phyloP scores from a whole-genome alignment of 2,888 invertebrate species.

The Drosophila rellima region DNA sequence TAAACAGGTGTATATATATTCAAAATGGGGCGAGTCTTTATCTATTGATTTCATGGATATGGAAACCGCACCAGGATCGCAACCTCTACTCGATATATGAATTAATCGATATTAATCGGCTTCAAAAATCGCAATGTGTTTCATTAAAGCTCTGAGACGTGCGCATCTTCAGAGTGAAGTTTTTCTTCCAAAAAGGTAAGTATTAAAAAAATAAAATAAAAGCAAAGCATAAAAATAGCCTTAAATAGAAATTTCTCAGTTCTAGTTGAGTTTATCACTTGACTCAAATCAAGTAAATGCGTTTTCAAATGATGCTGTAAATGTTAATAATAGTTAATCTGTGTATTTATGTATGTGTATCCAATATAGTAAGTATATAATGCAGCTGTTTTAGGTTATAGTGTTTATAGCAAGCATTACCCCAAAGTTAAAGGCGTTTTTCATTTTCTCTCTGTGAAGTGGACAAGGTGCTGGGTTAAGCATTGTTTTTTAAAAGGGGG shows the following conservation, averaged over 20 bases:
- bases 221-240: conserved; percentile 39
- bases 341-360: conserved; percentile 1
- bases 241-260: conserved; percentile 22
- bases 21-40: conserved; percentile 45
- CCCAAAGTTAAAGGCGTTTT: conserved; percentile 2
- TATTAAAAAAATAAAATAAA: conserved; percentile 4
- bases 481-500: background rate
- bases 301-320: conserved; percentile 28
- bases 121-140: conserved; percentile 15
- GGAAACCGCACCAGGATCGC: conserved; percentile 14
- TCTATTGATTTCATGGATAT: conserved; percentile 14
- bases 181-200: background rate
- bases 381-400: conserved; percentile 10
- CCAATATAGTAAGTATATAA: conserved; percentile 4
- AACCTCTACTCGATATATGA: conserved; percentile 12
- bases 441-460: background rate
- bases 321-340: conserved; percentile 2
- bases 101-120: conserved; percentile 42
- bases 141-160: conserved; percentile 43
- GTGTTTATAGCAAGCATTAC: background rate
- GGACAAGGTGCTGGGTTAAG: conserved; percentile 10
- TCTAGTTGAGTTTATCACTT: conserved; percentile 35
- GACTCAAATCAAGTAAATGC: conserved; percentile 71
- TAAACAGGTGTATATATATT: conserved; percentile 25
- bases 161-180: conserved; percentile 39